Conservation (phyloP, 2,888 invertebrate genomes). For the Chrysodeixis includens region DNA sequence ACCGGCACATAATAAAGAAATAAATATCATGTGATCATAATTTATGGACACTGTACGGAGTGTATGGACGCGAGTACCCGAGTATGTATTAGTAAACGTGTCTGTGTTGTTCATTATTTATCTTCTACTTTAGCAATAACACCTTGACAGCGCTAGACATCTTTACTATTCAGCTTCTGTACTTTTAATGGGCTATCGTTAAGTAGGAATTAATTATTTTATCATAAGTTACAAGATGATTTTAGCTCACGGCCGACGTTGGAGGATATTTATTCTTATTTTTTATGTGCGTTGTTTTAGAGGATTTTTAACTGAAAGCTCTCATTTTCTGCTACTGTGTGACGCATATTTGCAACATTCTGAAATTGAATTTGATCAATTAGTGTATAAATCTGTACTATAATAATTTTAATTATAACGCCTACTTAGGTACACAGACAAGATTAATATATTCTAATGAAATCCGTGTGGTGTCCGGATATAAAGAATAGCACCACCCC, state of each 20-base stretch:
- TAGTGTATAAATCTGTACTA: too few relatives aligned
- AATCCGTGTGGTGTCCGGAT: too few relatives aligned
- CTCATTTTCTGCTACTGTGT: neutral
- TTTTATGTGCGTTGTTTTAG: conserved; percentile 27
- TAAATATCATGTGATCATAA: conserved; percentile 20
- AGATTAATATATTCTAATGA: too few relatives aligned
- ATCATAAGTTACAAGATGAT: conserved; percentile 59
- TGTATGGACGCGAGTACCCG: neutral
- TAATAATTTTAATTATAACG: too few relatives aligned
- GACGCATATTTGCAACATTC: too few relatives aligned
- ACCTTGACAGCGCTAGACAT: conserved; percentile 63
- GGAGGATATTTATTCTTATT: conserved; percentile 31
- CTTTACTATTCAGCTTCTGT: conserved; percentile 64
- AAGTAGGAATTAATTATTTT: conserved; percentile 68
- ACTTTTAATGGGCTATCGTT: conserved; percentile 65
- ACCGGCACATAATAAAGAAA: conserved; percentile 27
- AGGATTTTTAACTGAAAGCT: too few relatives aligned
- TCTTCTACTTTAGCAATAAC: conserved; percentile 56
- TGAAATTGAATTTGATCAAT: too few relatives aligned
- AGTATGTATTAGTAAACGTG: conserved; percentile 41
- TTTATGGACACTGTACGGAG: conserved; percentile 29
- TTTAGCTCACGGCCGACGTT: conserved; percentile 68
- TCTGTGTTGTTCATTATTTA: conserved; percentile 49
- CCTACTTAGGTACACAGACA: too few relatives aligned
- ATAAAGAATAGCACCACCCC: too few relatives aligned